These are phyloP conservation scores for Hipposideros armiger DNA, from an alignment of 2,113 vertebrate genomes.

Conservation along the genomic window DNA sequence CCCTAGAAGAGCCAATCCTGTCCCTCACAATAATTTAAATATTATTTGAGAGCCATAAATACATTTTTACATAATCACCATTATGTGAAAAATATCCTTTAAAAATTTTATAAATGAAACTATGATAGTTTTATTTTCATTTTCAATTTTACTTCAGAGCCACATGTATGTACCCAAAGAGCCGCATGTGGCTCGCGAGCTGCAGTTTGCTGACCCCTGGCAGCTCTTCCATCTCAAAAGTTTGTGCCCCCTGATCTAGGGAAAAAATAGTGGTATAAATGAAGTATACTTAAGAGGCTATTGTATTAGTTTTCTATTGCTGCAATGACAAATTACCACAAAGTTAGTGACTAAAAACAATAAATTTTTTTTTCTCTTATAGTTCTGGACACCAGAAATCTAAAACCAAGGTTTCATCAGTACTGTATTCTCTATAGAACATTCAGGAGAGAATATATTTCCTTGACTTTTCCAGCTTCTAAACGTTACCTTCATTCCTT, in stretches of 20 bases:
- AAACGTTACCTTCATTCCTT: not conserved
- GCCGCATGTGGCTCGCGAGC: no score
- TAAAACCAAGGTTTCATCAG: not conserved
- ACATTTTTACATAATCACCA: no score
- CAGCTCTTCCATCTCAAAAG: no score
- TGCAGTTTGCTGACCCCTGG: no score
- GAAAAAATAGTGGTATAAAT: not conserved
- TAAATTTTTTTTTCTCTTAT: not conserved
- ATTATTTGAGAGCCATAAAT: no score
- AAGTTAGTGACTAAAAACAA: not conserved
- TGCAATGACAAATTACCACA: not conserved
- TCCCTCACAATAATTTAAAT: no score
- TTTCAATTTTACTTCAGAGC: no score
- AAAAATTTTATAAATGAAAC: no score
- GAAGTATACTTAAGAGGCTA: not conserved
- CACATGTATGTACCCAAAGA: no score
- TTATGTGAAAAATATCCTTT: no score
- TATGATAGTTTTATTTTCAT: no score
- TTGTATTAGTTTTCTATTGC: not conserved
- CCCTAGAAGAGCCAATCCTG: no score
- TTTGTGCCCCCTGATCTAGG: not conserved
- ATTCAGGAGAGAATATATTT: not conserved
- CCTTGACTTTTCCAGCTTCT: not conserved
- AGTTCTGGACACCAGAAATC: not conserved
- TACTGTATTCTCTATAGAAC: not conserved